Evolutionary conservation across 1,140 invertebrate genomes (phyloP).

Genomic region (Laupala kohalensis): DNA sequence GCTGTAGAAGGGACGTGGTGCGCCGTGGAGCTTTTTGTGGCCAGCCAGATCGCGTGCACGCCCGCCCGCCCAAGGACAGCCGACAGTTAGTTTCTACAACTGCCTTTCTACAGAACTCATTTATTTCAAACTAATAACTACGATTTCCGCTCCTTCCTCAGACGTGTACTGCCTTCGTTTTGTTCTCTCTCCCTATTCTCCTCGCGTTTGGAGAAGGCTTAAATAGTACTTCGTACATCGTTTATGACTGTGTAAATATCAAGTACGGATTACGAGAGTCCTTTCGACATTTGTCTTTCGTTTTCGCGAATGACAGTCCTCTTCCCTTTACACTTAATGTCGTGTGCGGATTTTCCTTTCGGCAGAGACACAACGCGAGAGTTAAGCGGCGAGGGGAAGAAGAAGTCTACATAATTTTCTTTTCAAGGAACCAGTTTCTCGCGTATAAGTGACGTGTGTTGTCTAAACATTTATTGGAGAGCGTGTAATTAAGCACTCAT

Average conservation of each 20-base stretch:
- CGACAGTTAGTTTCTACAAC: neutral
- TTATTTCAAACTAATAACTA: neutral
- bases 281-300: neutral
- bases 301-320: neutral
- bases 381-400: neutral
- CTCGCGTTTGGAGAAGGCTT: neutral
- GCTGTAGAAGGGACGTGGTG: neutral
- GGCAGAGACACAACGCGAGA: too few relatives aligned
- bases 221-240: neutral
- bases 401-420: neutral
- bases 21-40: neutral
- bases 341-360: neutral
- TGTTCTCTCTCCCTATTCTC: neutral
- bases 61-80: neutral
- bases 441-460: neutral
- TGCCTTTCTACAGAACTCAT: neutral
- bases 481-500: neutral
- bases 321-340: neutral
- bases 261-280: neutral
- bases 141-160: neutral
- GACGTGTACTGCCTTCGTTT: neutral
- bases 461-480: neutral
- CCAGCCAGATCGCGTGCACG: neutral
- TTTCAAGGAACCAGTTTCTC: neutral
- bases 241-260: neutral